Conservation (phyloP, 1,140 invertebrate genomes). For the Drosophila sechellia region DNA sequence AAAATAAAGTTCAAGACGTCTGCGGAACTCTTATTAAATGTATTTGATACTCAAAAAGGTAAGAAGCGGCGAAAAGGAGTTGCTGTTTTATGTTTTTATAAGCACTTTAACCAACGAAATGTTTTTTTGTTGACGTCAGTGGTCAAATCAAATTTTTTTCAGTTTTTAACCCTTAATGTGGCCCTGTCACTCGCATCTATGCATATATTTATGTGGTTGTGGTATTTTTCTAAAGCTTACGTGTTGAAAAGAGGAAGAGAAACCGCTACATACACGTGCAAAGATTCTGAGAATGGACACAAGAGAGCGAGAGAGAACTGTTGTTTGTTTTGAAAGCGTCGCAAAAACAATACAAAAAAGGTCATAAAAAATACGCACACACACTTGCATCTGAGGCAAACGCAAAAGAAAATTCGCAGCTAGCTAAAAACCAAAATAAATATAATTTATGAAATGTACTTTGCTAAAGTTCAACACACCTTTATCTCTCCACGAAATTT, state of each 20-base stretch:
- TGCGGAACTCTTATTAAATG: too few species aligned
- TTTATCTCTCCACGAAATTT: slow-evolving; percentile 56
- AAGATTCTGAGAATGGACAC: slow-evolving; percentile 11
- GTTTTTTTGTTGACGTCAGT: slow-evolving; percentile 31
- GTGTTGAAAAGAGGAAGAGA: slow-evolving; percentile 27
- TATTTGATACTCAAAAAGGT: neutral
- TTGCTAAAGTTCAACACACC: slow-evolving; percentile 75
- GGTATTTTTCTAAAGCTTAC: slow-evolving; percentile 21
- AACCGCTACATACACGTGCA: slow-evolving; percentile 40
- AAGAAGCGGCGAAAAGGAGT: neutral
- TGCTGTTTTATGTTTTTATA: slow-evolving; percentile 5
- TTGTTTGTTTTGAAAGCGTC: slow-evolving; percentile 47
- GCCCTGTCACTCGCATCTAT: slow-evolving; percentile 11
- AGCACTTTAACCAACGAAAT: neutral
- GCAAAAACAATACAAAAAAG: slow-evolving; percentile 18
- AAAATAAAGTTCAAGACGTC: neutral
- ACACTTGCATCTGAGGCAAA: neutral
- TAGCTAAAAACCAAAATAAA: slow-evolving; percentile 35
- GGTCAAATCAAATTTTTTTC: slow-evolving; percentile 15
- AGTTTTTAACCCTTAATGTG: slow-evolving; percentile 6
- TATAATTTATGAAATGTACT: slow-evolving; percentile 48
- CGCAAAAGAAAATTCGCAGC: slow-evolving; percentile 11
- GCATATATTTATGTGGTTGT: neutral
- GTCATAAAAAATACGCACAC: slow-evolving; percentile 7
- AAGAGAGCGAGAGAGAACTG: slow-evolving; percentile 5